Percentiles rank a stretch among this genome's conserved stretches.
phyloP scores from a whole-genome alignment of 2,113 vertebrate genomes.

The Ginglymostoma cirratum region DNA sequence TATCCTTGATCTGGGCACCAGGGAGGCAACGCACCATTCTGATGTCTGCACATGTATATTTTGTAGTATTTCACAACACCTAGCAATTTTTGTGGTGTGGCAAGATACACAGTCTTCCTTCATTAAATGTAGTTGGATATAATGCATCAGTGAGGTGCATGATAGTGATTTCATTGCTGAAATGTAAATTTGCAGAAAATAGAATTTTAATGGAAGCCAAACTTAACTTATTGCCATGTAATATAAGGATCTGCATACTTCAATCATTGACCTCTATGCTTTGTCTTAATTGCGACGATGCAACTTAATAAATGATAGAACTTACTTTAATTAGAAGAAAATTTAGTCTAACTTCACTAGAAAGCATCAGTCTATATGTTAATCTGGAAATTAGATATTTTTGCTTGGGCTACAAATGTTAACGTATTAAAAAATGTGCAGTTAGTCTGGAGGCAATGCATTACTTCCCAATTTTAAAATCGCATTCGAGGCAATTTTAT shows the following conservation, averaged over 20 bases:
- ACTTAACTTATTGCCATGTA: background rate
- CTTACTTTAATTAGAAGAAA: background rate
- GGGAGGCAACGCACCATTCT: too few relatives aligned
- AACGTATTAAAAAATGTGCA: background rate
- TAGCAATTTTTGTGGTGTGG: background rate
- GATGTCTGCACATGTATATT: background rate
- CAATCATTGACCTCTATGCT: background rate
- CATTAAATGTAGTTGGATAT: background rate
- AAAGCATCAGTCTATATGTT: background rate
- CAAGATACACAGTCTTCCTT: background rate
- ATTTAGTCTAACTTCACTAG: background rate
- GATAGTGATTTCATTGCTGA: background rate
- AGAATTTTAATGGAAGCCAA: background rate
- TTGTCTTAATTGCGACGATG: background rate
- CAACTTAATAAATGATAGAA: background rate
- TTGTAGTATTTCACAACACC: background rate
- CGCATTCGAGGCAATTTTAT: background rate
- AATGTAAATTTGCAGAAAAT: background rate
- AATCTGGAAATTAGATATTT: background rate
- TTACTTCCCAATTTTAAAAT: background rate
- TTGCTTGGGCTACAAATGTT: background rate
- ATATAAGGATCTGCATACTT: background rate
- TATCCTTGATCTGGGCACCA: too few relatives aligned
- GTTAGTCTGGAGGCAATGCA: background rate
- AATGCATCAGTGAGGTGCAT: too few relatives aligned